A percentile compares a stretch with the other conserved stretches of the same genome.
phyloP scores from a whole-genome alignment of 1,140 invertebrate genomes.

The Asobara japonica region DNA sequence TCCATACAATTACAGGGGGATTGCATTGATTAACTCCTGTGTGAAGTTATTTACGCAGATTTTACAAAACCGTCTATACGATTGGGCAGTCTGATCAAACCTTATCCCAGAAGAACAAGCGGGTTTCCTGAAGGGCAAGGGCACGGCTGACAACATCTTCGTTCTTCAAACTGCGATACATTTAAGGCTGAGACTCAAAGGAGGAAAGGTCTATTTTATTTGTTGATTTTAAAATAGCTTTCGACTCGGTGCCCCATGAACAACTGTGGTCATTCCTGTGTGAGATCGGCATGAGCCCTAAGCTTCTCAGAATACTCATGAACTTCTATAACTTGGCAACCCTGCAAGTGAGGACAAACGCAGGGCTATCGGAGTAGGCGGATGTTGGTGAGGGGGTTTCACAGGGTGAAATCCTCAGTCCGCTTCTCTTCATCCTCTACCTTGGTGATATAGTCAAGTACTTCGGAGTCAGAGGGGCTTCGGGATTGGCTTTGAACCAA shows the following conservation, averaged over 20 bases:
- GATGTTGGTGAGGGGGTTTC: conserved; percentile 31
- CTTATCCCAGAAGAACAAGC: conserved; percentile 42
- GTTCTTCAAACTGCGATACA: conserved; percentile 33
- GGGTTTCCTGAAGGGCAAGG: conserved; percentile 37
- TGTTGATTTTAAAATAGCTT: conserved; percentile 31
- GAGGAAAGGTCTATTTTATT: conserved; percentile 24
- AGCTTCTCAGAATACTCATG: not conserved
- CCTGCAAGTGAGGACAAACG: not conserved
- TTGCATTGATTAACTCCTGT: conserved; percentile 38
- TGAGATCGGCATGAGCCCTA: not conserved
- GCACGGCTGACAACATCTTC: conserved; percentile 44
- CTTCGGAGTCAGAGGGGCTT: conserved; percentile 22
- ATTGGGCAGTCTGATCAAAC: conserved; percentile 32
- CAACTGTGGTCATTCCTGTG: conserved; percentile 13
- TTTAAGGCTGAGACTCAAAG: conserved; percentile 9
- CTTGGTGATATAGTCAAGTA: conserved; percentile 37
- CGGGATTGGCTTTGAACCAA: not conserved
- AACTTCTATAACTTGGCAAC: not conserved
- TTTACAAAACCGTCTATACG: conserved; percentile 26
- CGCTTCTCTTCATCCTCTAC: conserved; percentile 36
- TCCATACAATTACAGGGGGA: conserved; percentile 44
- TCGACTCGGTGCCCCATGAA: conserved; percentile 29
- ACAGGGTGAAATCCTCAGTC: conserved; percentile 38
- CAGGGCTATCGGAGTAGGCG: not conserved
- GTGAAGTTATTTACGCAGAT: conserved; percentile 42